phyloP scores from a whole-genome alignment of 2,797 vertebrate genomes.

The Mormyrus hasselquistii region DNA sequence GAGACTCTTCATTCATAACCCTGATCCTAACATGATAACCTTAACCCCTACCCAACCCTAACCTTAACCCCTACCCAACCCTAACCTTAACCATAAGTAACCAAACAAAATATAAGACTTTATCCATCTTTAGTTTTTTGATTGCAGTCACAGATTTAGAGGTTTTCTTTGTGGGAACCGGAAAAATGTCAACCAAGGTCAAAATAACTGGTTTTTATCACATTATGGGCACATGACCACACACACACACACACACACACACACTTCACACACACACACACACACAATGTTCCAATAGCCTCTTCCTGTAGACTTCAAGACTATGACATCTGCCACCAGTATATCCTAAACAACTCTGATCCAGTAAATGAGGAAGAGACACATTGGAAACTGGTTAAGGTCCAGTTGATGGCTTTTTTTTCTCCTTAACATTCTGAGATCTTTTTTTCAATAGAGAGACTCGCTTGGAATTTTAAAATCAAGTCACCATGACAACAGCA shows the following conservation, averaged over 20 bases:
- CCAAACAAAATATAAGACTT: neutral
- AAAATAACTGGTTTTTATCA: neutral
- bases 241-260: constrained; percentile 25
- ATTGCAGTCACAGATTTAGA: neutral
- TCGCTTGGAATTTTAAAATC: constrained; percentile 66
- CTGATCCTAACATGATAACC: neutral
- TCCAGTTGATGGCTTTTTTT: neutral
- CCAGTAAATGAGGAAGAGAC: neutral
- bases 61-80: neutral
- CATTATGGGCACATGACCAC: neutral
- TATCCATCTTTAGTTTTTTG: neutral
- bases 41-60: neutral
- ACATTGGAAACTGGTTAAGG: neutral
- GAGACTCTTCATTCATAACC: neutral
- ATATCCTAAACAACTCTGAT: neutral
- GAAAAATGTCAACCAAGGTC: neutral
- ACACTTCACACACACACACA: constrained; percentile 19
- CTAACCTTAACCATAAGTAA: neutral
- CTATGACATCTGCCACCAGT: neutral
- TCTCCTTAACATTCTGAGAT: constrained; percentile 19
- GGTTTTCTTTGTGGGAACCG: neutral
- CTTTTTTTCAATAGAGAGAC: constrained; percentile 52
- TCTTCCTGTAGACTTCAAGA: neutral
- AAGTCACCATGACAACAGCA: constrained; percentile 66
- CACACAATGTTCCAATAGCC: neutral